Conservation (phyloP, 2,797 vertebrate genomes). For the Microhierax caerulescens region DNA sequence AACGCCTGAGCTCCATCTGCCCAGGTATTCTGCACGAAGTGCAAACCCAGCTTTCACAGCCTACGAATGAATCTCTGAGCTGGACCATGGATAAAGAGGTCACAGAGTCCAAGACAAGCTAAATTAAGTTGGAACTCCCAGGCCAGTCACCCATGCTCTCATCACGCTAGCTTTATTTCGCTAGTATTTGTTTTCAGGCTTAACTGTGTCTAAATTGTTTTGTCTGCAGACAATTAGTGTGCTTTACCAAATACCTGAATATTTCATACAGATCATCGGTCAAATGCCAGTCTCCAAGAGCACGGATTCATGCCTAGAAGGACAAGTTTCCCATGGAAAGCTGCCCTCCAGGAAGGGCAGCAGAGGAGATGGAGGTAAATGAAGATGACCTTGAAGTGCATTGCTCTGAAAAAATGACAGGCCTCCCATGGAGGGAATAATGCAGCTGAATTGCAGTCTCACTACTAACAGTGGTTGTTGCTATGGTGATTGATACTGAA, state of each 20-base stretch:
- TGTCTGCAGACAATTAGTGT: not conserved
- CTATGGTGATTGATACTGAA: conserved; percentile 63
- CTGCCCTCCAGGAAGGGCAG: conserved; percentile 30
- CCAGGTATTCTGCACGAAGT: not conserved
- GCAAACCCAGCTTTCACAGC: not conserved
- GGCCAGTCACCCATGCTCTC: not conserved
- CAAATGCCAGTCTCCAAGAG: not conserved
- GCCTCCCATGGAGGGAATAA: conserved; percentile 62
- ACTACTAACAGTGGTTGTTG: conserved; percentile 48
- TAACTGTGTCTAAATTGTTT: not conserved
- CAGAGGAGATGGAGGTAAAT: conserved; percentile 38
- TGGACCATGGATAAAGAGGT: not conserved
- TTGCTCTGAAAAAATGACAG: conserved; percentile 47
- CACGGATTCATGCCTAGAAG: not conserved
- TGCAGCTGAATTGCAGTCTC: conserved; percentile 47
- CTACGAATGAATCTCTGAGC: not conserved
- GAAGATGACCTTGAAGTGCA: conserved; percentile 56
- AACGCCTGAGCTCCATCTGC: not conserved
- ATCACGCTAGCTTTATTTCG: not conserved
- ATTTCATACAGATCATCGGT: not conserved
- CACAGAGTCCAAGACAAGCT: not conserved
- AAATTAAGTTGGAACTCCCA: not conserved
- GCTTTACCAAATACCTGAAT: not conserved
- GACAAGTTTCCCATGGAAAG: not conserved
- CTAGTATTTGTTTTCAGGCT: not conserved